Conservation (phyloP, 1,140 invertebrate species). For the Penaeus chinensis region DNA sequence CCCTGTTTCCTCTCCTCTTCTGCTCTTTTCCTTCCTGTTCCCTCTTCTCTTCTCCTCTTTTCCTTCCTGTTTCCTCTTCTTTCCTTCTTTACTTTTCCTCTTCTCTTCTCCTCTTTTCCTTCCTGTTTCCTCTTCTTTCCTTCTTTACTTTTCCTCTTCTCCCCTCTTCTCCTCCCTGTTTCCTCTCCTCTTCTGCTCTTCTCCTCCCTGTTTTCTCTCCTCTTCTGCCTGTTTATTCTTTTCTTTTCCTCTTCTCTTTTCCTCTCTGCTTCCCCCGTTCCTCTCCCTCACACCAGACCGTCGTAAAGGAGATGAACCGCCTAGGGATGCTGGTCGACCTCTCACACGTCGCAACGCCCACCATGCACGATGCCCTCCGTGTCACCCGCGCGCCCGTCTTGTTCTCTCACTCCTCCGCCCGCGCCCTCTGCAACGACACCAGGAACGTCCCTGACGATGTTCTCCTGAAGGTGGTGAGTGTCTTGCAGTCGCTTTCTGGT, state of each 20-base stretch:
- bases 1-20: too few relatives aligned
- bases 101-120: too few relatives aligned
- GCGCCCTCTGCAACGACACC: constrained; percentile 66
- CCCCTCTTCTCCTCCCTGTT: too few relatives aligned
- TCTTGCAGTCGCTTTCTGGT: too few relatives aligned
- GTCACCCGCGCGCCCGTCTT: constrained; percentile 68
- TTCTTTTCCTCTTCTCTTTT: background rate
- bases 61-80: too few relatives aligned
- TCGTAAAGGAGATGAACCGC: constrained; percentile 70
- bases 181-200: too few relatives aligned
- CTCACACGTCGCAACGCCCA: constrained; percentile 68
- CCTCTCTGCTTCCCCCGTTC: background rate
- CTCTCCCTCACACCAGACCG: constrained; percentile 15
- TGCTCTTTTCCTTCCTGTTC: too few relatives aligned
- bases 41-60: too few relatives aligned
- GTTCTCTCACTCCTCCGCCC: constrained; percentile 69
- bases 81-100: too few relatives aligned
- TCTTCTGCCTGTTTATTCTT: background rate
- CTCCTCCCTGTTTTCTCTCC: background rate
- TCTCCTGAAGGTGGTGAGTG: constrained; percentile 49
- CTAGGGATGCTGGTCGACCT: constrained; percentile 70
- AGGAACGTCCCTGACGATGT: constrained; percentile 69
- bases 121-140: too few relatives aligned
- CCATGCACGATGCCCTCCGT: constrained; percentile 67
- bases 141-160: too few relatives aligned